phyloP scores from a whole-genome alignment of 2,888 invertebrate species.

The Zhengitettix transpicula region DNA sequence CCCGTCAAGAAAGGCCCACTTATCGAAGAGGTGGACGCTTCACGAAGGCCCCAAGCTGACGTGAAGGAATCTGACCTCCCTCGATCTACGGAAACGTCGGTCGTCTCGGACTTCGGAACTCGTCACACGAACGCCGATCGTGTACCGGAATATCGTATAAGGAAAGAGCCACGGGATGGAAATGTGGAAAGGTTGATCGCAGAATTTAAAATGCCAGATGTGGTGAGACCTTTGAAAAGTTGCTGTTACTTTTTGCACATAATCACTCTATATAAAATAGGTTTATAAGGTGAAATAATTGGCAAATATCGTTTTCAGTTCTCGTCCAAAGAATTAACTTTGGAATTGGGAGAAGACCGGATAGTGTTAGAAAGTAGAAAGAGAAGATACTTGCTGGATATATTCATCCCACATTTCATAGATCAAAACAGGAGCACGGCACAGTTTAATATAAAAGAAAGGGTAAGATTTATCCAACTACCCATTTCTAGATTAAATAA shows the following conservation, averaged over 20 bases:
- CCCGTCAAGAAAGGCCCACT: conserved; percentile 37
- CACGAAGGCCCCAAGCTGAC: too few species aligned
- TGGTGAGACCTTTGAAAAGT: background rate
- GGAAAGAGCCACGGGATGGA: background rate
- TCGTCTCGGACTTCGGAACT: too few species aligned
- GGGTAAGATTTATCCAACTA: conserved; percentile 21
- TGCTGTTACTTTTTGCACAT: too few species aligned
- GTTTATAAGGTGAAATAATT: too few species aligned
- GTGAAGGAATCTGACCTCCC: too few species aligned
- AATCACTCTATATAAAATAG: too few species aligned
- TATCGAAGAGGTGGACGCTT: conserved; percentile 34
- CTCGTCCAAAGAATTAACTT: conserved; percentile 39
- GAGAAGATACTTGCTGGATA: conserved; percentile 43
- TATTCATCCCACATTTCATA: conserved; percentile 49
- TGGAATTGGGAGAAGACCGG: conserved; percentile 59
- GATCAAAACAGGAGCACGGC: conserved; percentile 36
- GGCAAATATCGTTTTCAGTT: conserved; percentile 27
- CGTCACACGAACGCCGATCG: background rate
- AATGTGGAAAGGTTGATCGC: background rate
- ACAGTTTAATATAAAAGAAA: conserved; percentile 33
- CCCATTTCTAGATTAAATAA: too few species aligned
- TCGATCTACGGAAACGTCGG: too few species aligned
- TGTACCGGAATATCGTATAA: background rate
- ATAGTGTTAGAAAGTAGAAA: conserved; percentile 47
- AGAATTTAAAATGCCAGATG: background rate